phyloP scores from a whole-genome alignment of 2,113 vertebrate genomes.

The Hydrolagus affinis region DNA sequence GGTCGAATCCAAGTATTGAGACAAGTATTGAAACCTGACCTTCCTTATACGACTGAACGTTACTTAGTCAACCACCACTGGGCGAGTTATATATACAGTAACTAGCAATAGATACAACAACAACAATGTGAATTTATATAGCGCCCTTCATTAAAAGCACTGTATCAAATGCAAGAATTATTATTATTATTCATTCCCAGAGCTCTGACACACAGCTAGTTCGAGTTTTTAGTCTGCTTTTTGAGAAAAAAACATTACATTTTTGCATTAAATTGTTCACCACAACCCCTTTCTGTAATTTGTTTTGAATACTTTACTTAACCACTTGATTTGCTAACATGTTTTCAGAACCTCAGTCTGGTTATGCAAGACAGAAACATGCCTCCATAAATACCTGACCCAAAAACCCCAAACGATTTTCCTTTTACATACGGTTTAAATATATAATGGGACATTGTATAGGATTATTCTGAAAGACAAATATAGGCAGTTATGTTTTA shows the following conservation, averaged over 20 bases:
- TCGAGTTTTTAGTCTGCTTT: neutral
- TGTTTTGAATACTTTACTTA: constrained; percentile 11
- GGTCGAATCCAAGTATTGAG: too few relatives aligned
- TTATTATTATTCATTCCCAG: too few relatives aligned
- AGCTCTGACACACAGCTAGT: neutral
- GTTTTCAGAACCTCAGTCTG: neutral
- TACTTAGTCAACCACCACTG: too few relatives aligned
- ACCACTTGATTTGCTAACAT: neutral
- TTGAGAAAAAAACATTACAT: neutral
- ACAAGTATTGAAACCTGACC: too few relatives aligned
- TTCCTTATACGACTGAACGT: neutral
- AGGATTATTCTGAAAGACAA: neutral
- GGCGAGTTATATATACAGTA: neutral
- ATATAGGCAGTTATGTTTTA: neutral
- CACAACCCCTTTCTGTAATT: neutral
- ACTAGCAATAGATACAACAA: neutral
- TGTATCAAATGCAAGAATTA: too few relatives aligned
- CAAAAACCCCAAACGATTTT: neutral
- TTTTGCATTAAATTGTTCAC: neutral
- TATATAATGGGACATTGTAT: neutral
- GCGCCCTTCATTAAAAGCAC: too few relatives aligned
- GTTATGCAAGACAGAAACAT: neutral
- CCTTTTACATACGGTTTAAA: neutral
- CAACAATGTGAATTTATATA: neutral
- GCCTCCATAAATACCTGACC: too few relatives aligned